Conservation (phyloP, 2,888 invertebrate species). For the Shargacucullia verbasci region DNA sequence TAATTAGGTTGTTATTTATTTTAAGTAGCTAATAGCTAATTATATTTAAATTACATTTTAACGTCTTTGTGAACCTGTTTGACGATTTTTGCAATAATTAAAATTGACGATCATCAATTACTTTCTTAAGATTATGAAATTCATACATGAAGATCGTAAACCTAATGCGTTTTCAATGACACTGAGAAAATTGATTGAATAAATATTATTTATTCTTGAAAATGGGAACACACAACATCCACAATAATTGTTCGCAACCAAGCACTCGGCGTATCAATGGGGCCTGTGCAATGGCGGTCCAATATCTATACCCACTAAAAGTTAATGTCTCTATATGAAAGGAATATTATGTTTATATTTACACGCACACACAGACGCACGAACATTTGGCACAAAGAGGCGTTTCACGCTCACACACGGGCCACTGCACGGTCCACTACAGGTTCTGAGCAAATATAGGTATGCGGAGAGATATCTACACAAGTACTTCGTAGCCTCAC, state of each 20-base stretch:
- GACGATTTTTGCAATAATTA: conserved; percentile 65
- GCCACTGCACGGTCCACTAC: conserved; percentile 76
- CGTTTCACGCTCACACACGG: conserved; percentile 81
- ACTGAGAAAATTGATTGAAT: conserved; percentile 56
- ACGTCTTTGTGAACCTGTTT: conserved; percentile 64
- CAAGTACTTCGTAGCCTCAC: conserved; percentile 76
- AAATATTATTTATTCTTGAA: conserved; percentile 59
- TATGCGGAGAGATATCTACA: conserved; percentile 86
- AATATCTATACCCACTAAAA: conserved; percentile 65
- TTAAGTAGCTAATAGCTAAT: conserved; percentile 67
- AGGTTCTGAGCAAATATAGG: conserved; percentile 88
- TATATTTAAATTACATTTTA: conserved; percentile 65
- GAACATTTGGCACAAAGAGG: conserved; percentile 86
- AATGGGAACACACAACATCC: conserved; percentile 46
- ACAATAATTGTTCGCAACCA: conserved; percentile 33
- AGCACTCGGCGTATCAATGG: conserved; percentile 28
- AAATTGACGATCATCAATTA: conserved; percentile 72
- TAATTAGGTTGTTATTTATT: conserved; percentile 61
- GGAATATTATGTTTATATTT: conserved; percentile 72
- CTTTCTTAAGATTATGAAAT: conserved; percentile 59
- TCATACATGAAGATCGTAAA: conserved; percentile 55
- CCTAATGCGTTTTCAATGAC: conserved; percentile 57
- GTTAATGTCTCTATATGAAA: conserved; percentile 69
- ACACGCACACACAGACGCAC: conserved; percentile 74
- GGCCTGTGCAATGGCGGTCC: conserved; percentile 31